These are phyloP conservation scores for Neogale vison DNA, from an alignment of 2,113 vertebrate species.

Conservation along the genomic window DNA sequence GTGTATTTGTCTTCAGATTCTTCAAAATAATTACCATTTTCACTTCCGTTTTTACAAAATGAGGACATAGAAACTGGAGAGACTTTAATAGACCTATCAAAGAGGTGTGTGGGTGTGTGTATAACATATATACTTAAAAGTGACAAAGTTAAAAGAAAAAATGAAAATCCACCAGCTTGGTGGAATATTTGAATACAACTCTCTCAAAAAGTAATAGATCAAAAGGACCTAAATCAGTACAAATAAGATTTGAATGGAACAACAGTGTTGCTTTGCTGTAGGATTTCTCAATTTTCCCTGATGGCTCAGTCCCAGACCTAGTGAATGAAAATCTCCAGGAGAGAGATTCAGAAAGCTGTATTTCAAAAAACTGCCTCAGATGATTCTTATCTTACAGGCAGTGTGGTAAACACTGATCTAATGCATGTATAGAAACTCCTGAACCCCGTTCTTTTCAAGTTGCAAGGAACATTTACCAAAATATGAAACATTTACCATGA, in stretches of 20 bases:
- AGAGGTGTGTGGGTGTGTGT: neutral
- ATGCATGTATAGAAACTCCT: neutral
- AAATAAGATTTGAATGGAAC: neutral
- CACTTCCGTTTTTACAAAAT: neutral
- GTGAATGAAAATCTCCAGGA: neutral
- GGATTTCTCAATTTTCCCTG: neutral
- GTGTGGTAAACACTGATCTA: neutral
- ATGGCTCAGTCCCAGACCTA: neutral
- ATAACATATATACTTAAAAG: neutral
- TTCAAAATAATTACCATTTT: neutral
- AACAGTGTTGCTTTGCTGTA: neutral
- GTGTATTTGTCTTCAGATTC: neutral
- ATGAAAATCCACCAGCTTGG: neutral
- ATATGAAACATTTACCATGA: neutral
- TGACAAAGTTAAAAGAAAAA: conserved; percentile 24
- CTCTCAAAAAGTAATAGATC: neutral
- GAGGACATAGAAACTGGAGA: neutral
- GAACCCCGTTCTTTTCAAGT: neutral
- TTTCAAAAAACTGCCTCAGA: neutral
- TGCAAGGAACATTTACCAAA: neutral
- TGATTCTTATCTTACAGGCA: neutral
- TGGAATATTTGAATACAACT: neutral
- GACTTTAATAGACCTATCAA: neutral
- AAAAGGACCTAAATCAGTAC: neutral
- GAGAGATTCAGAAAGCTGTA: neutral